Evolutionary conservation across 92 coral and sea anemone species (phyloP), one percentile per base, ranked within the genome.

Genomic region (Porites evermanni): DNA sequence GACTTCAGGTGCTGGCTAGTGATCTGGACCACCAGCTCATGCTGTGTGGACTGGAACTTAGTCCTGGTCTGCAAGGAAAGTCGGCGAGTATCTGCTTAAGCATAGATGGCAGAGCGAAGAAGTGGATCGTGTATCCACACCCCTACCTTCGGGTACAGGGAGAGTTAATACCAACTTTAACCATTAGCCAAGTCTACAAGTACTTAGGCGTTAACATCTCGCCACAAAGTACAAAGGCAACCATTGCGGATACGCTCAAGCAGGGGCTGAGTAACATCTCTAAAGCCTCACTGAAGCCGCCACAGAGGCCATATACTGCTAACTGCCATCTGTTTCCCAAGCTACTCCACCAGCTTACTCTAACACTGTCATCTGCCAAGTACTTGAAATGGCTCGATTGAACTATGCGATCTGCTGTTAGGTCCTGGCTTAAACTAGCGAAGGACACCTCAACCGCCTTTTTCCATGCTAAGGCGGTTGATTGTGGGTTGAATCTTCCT

Each of bases 231-330:
- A 61, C 54, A 13, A 72, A 53, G 21, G 87, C 68, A 0, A 7
- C 19, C 14, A 59, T 38, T 14, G 1, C 70, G 0, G 70, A 53
- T 5, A 83, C 16, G 12, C 70, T 72, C 1, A 6, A 56, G 87
- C 17, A 21, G 5, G 81, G 80, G 17, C 72, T 83, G 24, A 21
- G 12, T 2, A 83, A 72, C 77, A 83, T 83, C 70, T 19, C 89
- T 0, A 0, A n/a, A 29, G 89, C 89, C 5, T 80, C 92, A 8
- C 83, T 83, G 12, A 83, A 88, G 66, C 89, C 85, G 26, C 92
- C 77, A 47, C 92, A 89, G 44, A 65, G 88, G 7, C 16, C 78
- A 38, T 74, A 81, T 59, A 81, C 59, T 0, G 63, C 75, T 24
- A 0, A n/a, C 6, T 29, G 17, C 1, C 82, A 88, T 68, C 21